Evolutionary conservation across 2,113 vertebrate species (phyloP).

Genomic region (Macquaria australasica): DNA sequence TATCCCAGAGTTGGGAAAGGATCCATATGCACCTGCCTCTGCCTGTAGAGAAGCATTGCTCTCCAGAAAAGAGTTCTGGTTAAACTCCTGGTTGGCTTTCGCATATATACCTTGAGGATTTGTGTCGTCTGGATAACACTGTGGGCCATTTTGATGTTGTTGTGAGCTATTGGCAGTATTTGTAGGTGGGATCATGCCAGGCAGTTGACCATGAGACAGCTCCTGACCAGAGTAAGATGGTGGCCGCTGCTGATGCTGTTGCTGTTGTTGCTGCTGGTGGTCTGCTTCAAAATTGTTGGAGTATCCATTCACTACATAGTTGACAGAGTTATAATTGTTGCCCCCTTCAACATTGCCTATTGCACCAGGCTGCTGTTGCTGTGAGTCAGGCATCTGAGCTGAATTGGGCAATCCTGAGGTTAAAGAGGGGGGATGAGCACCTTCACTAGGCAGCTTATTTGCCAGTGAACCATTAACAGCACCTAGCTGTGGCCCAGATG

Average conservation of each 20-base stretch:
- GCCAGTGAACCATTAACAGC: slow-evolving; percentile 86
- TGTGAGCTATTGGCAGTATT: slow-evolving; percentile 83
- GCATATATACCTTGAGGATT: slow-evolving; percentile 84
- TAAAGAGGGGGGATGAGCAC: slow-evolving; percentile 86
- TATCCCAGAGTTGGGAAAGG: slow-evolving; percentile 75
- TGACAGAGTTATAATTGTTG: slow-evolving; percentile 82
- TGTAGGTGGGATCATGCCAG: slow-evolving; percentile 80
- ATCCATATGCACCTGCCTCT: slow-evolving; percentile 73
- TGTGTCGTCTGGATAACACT: slow-evolving; percentile 81
- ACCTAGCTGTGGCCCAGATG: slow-evolving; percentile 87
- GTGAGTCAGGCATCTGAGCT: slow-evolving; percentile 86
- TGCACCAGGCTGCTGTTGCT: slow-evolving; percentile 82
- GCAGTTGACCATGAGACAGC: slow-evolving; percentile 70
- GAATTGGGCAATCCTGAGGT: slow-evolving; percentile 93
- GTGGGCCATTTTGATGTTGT: slow-evolving; percentile 80
- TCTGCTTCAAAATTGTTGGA: slow-evolving; percentile 79
- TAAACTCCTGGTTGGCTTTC: slow-evolving; percentile 85
- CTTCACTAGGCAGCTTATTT: slow-evolving; percentile 85
- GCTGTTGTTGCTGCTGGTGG: slow-evolving; percentile 79
- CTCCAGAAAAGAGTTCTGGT: slow-evolving; percentile 82
- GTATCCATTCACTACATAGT: slow-evolving; percentile 83
- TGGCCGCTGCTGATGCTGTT: slow-evolving; percentile 68
- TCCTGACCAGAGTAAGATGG: slow-evolving; percentile 76
- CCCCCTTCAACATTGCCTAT: slow-evolving; percentile 79
- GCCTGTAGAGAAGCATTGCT: slow-evolving; percentile 69